Evolutionary conservation across 1,140 invertebrate species (phyloP), one percentile per base, ranked within the genome.

Genomic region (Yoshiicerus persimilis): DNA sequence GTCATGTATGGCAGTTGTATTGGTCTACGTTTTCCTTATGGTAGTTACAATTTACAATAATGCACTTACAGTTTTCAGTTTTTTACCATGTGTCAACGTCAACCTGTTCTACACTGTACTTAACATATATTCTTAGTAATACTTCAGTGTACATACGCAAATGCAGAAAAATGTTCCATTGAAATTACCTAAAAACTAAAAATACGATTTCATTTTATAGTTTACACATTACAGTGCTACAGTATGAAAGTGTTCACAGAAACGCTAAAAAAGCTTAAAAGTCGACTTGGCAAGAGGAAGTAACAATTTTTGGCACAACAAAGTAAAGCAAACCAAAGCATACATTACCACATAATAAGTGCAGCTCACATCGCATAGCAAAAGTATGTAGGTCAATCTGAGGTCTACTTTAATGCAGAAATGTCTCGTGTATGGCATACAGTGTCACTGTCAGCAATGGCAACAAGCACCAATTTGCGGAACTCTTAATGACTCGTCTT

Each of bases 341-440:
- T 70, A 30, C 23, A 70, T 70, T 70, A 70, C 66, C 66, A 70
- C 66, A 70, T 70, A 70, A 70, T 70, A 80, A 36, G 32, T 36
- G 75, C 70, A 75, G 32, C 32, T 80, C 36, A 80, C 34, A 80
- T 36, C 75, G 38, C 13, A 10, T 38, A 23, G 32, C 16, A 36
- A 32, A 80, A 80, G 34, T 80, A 80, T 80, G 75, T 80, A 80
- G 75, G 75, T 10, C 75, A 80, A 80, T 80, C 75, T 80, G 75
- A 80, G 75, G 32, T 80, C 75, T 38, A 80, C 75, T 80, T 77
- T 30, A 34, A 30, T 30, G 4, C n/a, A 80, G 75, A 36, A 36
- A 20, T 36, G 75, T 36, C 34, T 56, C 20, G 32, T 20, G 16
- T 80, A 11, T 56, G n/a, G 41, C n/a, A n/a, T 56, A 56, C 47